Evolutionary conservation across 1,140 invertebrate species (phyloP).

Genomic region (Cardiocondyla obscurior): DNA sequence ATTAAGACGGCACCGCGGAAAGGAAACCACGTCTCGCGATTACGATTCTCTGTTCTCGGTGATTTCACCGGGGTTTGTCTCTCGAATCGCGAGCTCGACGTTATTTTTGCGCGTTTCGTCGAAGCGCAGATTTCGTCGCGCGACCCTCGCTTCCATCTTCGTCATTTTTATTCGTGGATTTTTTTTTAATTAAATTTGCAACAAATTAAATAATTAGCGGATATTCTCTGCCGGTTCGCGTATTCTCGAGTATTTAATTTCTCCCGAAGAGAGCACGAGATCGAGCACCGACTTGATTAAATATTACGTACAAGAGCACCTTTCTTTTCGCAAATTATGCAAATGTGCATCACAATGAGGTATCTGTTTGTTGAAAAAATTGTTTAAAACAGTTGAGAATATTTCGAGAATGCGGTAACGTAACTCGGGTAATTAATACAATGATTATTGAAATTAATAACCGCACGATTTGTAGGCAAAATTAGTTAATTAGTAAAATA

Average conservation of each 20-base stretch:
- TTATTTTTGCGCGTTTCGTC: background rate
- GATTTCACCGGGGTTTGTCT: background rate
- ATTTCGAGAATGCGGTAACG: background rate
- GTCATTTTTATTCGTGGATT: slow-evolving; percentile 11
- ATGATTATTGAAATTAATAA: background rate
- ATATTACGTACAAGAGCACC: background rate
- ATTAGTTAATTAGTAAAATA: too few species aligned
- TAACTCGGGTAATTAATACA: background rate
- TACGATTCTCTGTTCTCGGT: background rate
- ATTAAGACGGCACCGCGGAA: too few species aligned
- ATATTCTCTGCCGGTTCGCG: background rate
- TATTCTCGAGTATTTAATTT: slow-evolving; percentile 5
- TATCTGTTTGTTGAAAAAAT: background rate
- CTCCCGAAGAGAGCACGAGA: too few species aligned
- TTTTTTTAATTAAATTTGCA: too few species aligned
- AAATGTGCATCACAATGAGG: background rate
- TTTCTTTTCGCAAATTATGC: background rate
- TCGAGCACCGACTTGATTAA: background rate
- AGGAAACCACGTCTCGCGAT: background rate
- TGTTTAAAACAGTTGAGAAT: background rate
- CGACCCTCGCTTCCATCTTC: background rate
- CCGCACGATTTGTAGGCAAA: too few species aligned
- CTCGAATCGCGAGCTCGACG: background rate
- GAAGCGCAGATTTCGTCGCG: background rate
- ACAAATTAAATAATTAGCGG: too few species aligned